Conservation (phyloP, 2,797 vertebrate genomes). For the Poecile montanus region DNA sequence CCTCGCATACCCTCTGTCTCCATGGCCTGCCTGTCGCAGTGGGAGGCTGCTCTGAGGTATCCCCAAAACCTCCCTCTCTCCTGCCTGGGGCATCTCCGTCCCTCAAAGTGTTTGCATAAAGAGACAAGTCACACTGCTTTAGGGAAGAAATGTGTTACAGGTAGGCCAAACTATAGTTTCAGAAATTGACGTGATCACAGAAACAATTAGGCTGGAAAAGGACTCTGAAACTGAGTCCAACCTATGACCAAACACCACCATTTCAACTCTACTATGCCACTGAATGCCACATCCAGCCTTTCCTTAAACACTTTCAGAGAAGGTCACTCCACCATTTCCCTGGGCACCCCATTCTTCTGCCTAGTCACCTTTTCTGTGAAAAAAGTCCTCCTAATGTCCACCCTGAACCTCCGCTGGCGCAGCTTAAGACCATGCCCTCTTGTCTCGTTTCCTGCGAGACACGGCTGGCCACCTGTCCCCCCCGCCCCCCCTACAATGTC, state of each 20-base stretch:
- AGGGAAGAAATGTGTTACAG: accelerated
- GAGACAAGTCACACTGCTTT: neutral
- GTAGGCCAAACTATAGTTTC: neutral
- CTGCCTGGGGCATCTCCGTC: accelerated
- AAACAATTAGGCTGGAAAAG: neutral
- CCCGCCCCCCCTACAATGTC: neutral
- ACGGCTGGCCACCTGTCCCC: no score
- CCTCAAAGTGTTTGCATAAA: accelerated
- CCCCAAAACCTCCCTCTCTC: neutral
- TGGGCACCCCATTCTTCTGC: neutral
- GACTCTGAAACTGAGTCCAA: neutral
- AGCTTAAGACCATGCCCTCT: neutral
- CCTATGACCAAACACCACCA: accelerated
- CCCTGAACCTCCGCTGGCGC: neutral
- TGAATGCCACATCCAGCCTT: neutral
- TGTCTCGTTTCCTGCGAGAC: neutral
- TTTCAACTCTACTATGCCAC: neutral
- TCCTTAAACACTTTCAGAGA: neutral
- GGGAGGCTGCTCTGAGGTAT: neutral
- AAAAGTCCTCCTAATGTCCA: neutral
- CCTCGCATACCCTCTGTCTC: accelerated
- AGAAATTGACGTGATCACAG: neutral
- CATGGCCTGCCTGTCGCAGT: neutral
- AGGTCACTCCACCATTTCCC: no score
- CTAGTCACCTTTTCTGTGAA: neutral